phyloP scores from a whole-genome alignment of 2,113 vertebrate species.

The Pterocles gutturalis region DNA sequence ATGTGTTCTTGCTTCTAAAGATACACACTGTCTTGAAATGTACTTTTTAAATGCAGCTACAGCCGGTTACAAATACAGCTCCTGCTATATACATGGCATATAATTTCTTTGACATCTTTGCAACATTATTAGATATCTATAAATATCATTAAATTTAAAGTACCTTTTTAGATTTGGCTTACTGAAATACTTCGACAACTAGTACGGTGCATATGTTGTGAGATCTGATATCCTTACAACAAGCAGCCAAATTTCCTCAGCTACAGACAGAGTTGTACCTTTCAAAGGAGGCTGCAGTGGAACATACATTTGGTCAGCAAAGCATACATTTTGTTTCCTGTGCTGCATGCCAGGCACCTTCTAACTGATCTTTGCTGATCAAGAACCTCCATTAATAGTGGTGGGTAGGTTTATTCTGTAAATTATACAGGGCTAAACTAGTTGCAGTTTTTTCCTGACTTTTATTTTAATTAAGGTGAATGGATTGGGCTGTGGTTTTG shows the following conservation, averaged over 20 bases:
- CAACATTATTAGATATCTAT: background rate
- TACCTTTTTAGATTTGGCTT: background rate
- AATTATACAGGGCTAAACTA: background rate
- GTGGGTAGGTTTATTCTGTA: background rate
- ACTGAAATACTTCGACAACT: background rate
- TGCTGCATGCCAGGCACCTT: background rate
- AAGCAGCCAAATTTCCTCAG: background rate
- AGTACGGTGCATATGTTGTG: background rate
- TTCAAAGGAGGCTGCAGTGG: background rate
- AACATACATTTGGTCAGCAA: background rate
- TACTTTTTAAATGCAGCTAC: background rate
- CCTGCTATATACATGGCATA: background rate
- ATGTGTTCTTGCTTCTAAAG: background rate
- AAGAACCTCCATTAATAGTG: background rate
- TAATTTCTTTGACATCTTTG: background rate
- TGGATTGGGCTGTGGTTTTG: background rate
- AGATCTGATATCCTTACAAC: background rate
- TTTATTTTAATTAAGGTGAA: background rate
- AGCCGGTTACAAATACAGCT: background rate
- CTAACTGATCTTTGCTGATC: background rate
- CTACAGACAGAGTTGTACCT: background rate
- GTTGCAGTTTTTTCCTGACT: background rate
- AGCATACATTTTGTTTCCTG: background rate
- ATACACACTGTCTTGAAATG: background rate
- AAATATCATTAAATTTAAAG: background rate